Evolutionary conservation across 2,797 vertebrate species (phyloP).

Genomic region (Danio jaintianensis): DNA sequence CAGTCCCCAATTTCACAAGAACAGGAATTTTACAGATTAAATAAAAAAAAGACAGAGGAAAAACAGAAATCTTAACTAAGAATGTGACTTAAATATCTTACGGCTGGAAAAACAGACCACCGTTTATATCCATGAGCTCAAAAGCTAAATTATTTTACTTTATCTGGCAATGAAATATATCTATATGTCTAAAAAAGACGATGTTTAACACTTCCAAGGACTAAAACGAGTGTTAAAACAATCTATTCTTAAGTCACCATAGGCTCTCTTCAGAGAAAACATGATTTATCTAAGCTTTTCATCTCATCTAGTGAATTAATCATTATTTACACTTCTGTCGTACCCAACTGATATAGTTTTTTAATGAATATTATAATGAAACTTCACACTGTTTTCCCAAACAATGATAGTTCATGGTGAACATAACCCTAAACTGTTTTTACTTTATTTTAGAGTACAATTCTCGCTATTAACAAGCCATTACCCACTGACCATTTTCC

Average conservation of each 20-base stretch:
- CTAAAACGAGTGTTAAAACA: background rate
- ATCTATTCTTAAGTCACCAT: background rate
- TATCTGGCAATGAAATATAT: background rate
- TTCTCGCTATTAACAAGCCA: too few relatives aligned
- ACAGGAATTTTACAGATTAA: conserved; percentile 82
- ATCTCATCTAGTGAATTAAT: background rate
- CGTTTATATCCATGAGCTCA: background rate
- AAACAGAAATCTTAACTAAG: conserved; percentile 78
- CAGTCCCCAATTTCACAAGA: conserved; percentile 83
- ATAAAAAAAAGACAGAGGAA: conserved; percentile 62
- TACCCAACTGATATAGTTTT: too few relatives aligned
- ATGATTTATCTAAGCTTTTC: background rate
- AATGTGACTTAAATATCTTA: conserved; percentile 37
- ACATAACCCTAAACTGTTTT: too few relatives aligned
- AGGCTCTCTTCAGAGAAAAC: background rate
- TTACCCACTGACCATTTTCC: too few relatives aligned
- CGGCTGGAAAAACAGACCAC: conserved; percentile 19
- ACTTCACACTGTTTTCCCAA: too few relatives aligned
- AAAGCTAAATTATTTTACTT: background rate
- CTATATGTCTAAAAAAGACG: background rate
- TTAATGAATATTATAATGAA: too few relatives aligned
- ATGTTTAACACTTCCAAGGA: background rate
- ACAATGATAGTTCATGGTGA: too few relatives aligned
- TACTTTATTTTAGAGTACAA: too few relatives aligned
- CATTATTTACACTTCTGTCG: too few relatives aligned